Conservation (phyloP, 1,140 invertebrate genomes). For the Neoseiulus cucumeris region DNA sequence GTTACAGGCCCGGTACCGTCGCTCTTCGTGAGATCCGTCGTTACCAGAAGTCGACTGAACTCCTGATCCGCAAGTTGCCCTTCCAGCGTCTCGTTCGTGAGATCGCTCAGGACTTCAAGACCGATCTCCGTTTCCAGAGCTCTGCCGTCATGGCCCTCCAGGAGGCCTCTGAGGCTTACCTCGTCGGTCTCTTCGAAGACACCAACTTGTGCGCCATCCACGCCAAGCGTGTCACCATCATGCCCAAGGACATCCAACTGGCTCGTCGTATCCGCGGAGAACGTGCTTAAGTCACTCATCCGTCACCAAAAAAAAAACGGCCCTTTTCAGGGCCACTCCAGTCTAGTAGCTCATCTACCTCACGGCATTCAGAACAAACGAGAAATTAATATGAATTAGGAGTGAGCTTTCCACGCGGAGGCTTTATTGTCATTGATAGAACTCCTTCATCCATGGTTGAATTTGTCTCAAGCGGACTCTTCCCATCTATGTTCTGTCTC, state of each 20-base stretch:
- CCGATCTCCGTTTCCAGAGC: slow-evolving; percentile 37
- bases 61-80: slow-evolving; percentile 56
- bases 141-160: slow-evolving; percentile 28
- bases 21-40: slow-evolving; percentile 63
- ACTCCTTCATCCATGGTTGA: no score
- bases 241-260: slow-evolving; percentile 86
- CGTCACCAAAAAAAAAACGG: no score
- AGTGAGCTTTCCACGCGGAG: no score
- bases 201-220: slow-evolving; percentile 85
- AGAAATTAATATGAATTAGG: no score
- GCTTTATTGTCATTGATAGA: no score
- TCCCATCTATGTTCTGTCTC: no score
- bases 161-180: slow-evolving; percentile 14
- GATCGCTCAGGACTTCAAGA: slow-evolving; percentile 57
- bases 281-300: no score
- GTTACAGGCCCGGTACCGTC: slow-evolving; percentile 52
- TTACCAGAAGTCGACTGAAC: slow-evolving; percentile 65
- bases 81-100: slow-evolving; percentile 66
- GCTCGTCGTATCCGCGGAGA: slow-evolving; percentile 41
- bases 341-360: no score
- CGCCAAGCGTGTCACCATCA: slow-evolving; percentile 81
- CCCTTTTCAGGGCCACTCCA: no score
- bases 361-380: no score
- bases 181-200: slow-evolving; percentile 71
- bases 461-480: no score